A percentile compares a stretch with the other conserved stretches of the same genome.
phyloP scores from a whole-genome alignment of 2,797 vertebrate species.

The Tinamus major region DNA sequence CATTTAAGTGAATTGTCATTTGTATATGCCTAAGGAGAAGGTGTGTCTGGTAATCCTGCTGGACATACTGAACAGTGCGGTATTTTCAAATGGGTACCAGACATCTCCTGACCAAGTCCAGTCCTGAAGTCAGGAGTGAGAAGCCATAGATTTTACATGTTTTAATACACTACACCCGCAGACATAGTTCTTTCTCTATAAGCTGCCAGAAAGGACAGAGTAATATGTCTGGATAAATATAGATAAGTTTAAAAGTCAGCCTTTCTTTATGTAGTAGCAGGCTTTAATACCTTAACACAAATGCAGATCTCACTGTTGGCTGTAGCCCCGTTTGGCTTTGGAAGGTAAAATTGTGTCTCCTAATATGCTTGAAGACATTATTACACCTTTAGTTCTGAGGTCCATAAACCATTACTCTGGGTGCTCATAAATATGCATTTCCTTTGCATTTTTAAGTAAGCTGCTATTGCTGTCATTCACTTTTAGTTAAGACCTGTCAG shows the following conservation, averaged over 20 bases:
- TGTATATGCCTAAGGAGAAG: neutral
- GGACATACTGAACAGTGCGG: neutral
- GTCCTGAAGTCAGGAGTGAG: neutral
- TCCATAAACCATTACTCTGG: conserved; percentile 31
- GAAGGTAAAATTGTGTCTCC: conserved; percentile 34
- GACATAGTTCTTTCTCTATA: accelerated
- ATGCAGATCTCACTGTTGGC: neutral
- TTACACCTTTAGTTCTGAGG: conserved; percentile 48
- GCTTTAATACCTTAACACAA: neutral
- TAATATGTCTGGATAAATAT: neutral
- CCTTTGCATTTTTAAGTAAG: conserved; percentile 62
- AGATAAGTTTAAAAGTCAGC: neutral
- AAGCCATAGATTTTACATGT: neutral
- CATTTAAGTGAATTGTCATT: neutral
- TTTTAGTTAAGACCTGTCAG: conserved; percentile 73
- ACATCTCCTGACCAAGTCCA: neutral
- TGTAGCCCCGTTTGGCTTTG: neutral
- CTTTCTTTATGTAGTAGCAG: neutral
- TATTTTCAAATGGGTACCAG: neutral
- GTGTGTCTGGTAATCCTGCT: neutral
- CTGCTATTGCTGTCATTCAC: conserved; percentile 71
- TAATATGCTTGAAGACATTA: conserved; percentile 25
- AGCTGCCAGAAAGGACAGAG: neutral
- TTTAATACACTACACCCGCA: neutral
- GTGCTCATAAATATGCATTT: conserved; percentile 72